Evolutionary conservation across 2,113 vertebrate genomes (phyloP).

Genomic region (Protomyctophum bolini): DNA sequence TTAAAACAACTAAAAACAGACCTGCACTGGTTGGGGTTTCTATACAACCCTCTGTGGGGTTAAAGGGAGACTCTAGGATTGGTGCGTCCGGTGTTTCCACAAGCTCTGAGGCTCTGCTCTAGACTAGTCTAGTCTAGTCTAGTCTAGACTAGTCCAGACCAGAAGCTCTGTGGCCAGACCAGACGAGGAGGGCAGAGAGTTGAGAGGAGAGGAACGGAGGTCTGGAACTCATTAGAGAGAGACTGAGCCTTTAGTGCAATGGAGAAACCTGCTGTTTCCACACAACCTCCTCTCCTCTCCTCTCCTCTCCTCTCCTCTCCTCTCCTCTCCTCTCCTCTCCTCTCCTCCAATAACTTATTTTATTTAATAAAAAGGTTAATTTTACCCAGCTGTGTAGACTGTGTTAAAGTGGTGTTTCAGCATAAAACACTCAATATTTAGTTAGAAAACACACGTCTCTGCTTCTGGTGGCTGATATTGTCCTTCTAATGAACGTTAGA

Average conservation of each 20-base stretch:
- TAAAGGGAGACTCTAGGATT: too few relatives aligned
- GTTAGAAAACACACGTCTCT: too few relatives aligned
- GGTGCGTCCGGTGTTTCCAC: too few relatives aligned
- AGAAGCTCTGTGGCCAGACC: slow-evolving; percentile 15
- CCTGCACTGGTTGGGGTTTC: neutral
- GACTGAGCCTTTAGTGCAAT: slow-evolving; percentile 64
- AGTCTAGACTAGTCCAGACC: slow-evolving; percentile 53
- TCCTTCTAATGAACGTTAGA: too few relatives aligned
- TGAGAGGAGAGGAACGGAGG: slow-evolving; percentile 25
- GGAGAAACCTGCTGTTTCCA: slow-evolving; percentile 74
- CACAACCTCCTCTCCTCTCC: neutral
- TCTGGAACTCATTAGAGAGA: slow-evolving; percentile 78
- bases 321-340: neutral
- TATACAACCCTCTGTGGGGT: too few relatives aligned
- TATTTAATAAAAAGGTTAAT: too few relatives aligned
- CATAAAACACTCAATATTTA: too few relatives aligned
- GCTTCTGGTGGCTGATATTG: too few relatives aligned
- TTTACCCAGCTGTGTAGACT: too few relatives aligned
- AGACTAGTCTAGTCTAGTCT: too few relatives aligned
- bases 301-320: neutral
- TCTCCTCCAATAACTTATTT: neutral
- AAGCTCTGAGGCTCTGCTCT: slow-evolving; percentile 13
- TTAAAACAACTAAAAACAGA: too few relatives aligned
- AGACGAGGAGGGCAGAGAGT: slow-evolving; percentile 33
- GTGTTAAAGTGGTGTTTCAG: too few relatives aligned